phyloP scores from a whole-genome alignment of 2,888 invertebrate genomes.

The Ormyrus pomaceus region DNA sequence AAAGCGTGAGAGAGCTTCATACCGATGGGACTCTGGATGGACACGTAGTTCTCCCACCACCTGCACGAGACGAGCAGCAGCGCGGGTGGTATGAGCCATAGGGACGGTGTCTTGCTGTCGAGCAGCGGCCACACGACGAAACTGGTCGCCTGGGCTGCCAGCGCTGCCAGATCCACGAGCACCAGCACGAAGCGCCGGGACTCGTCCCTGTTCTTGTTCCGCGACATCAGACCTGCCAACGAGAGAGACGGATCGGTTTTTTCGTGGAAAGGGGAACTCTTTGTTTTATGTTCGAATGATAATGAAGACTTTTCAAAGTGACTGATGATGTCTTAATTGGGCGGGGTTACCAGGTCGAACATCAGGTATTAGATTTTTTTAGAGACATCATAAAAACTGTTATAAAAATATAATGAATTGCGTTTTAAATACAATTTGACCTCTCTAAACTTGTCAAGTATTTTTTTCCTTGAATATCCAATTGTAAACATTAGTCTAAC shows the following conservation, averaged over 20 bases:
- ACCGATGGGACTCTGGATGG: conserved; percentile 89
- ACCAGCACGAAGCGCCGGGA: conserved; percentile 87
- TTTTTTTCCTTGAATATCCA: no score
- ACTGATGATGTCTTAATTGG: no score
- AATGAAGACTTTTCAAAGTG: no score
- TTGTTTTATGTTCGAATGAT: no score
- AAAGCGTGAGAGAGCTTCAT: conserved; percentile 45
- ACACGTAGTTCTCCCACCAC: conserved; percentile 99
- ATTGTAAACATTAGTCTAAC: no score
- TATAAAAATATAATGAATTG: no score
- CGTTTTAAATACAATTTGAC: no score
- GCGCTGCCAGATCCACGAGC: conserved; percentile 89
- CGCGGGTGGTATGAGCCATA: conserved; percentile 92
- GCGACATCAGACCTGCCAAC: conserved; percentile 83
- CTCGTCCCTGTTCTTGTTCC: conserved; percentile 85
- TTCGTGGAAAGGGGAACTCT: no score
- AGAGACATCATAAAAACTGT: no score
- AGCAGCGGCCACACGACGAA: conserved; percentile 94
- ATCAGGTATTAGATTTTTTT: no score
- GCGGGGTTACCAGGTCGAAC: no score
- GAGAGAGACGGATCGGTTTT: not conserved
- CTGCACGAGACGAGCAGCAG: conserved; percentile 92
- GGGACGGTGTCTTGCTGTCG: conserved; percentile 76
- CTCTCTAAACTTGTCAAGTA: no score
- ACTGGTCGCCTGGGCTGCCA: conserved; percentile 92